phyloP scores from a whole-genome alignment of 2,797 vertebrate species.

The Hemibagrus guttatus region DNA sequence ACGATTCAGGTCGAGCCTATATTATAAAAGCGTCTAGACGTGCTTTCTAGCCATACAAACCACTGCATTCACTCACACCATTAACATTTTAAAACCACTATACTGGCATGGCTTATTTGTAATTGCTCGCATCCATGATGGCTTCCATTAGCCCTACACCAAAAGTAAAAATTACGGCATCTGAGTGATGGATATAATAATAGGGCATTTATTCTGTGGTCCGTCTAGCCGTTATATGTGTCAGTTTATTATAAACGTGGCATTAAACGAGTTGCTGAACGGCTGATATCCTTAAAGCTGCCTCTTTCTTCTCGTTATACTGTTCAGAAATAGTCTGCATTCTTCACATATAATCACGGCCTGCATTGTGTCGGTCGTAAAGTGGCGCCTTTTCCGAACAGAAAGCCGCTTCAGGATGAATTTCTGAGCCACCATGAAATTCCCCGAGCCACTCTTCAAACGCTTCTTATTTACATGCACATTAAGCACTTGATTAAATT shows the following conservation, averaged over 20 bases:
- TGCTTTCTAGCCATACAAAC: conserved; percentile 44
- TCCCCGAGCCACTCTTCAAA: neutral
- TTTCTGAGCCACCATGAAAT: neutral
- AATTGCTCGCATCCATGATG: conserved; percentile 24
- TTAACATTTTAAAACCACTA: conserved; percentile 21
- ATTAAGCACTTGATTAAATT: neutral
- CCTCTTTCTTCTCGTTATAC: conserved; percentile 3
- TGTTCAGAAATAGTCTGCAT: neutral
- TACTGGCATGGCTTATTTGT: conserved; percentile 23
- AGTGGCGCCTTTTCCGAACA: neutral
- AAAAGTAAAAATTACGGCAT: conserved; percentile 3
- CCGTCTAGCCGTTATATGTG: neutral
- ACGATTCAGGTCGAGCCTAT: neutral
- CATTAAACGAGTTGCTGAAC: conserved; percentile 26
- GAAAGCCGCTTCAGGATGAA: neutral
- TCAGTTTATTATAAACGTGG: conserved; percentile 18
- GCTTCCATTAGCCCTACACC: conserved; percentile 6
- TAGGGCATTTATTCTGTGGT: conserved; percentile 11
- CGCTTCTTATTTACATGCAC: neutral
- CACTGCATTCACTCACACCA: conserved; percentile 8
- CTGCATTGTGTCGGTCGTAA: neutral
- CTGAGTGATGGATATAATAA: conserved; percentile 8
- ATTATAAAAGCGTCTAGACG: conserved; percentile 39
- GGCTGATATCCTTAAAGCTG: conserved; percentile 4
- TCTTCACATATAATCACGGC: neutral